Conservation (phyloP, 2,888 invertebrate species). For the Napeogenes inachia region DNA sequence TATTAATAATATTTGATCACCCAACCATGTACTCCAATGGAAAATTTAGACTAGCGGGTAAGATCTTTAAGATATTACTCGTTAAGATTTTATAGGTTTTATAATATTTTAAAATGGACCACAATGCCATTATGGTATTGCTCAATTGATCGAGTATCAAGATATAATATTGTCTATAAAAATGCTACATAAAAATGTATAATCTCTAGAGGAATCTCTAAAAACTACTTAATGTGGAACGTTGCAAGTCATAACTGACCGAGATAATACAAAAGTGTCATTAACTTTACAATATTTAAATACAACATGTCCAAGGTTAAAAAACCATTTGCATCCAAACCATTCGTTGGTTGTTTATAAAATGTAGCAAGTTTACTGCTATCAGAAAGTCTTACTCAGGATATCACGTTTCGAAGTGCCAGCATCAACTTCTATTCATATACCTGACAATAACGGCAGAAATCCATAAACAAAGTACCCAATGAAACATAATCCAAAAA, state of each 20-base stretch:
- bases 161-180: slow-evolving; percentile 93
- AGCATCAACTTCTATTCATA: slow-evolving; percentile 96
- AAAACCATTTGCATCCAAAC: slow-evolving; percentile 99
- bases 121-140: slow-evolving; percentile 96
- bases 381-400: slow-evolving; percentile 99
- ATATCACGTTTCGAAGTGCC: slow-evolving; percentile 97
- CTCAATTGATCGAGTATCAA: slow-evolving; percentile 95
- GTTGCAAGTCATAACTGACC: slow-evolving; percentile 97
- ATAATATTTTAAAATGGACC: slow-evolving; percentile 92
- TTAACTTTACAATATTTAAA: slow-evolving; percentile 92
- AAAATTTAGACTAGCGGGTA: slow-evolving; percentile 81
- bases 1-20: slow-evolving; percentile 53
- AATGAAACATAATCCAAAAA: slow-evolving; percentile 85
- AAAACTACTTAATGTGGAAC: slow-evolving; percentile 97
- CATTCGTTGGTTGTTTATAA: slow-evolving; percentile 98
- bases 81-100: slow-evolving; percentile 91
- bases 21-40: slow-evolving; percentile 90
- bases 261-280: slow-evolving; percentile 95
- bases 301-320: slow-evolving; percentile 91
- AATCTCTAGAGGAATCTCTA: slow-evolving; percentile 92
- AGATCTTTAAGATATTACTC: slow-evolving; percentile 81
- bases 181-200: slow-evolving; percentile 96
- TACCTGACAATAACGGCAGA: slow-evolving; percentile 92
- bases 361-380: slow-evolving; percentile 96
- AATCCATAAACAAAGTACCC: slow-evolving; percentile 91